Percentiles rank a stretch among this genome's conserved stretches.
phyloP scores from a whole-genome alignment of 2,113 vertebrate genomes.

The Albula glossodonta region DNA sequence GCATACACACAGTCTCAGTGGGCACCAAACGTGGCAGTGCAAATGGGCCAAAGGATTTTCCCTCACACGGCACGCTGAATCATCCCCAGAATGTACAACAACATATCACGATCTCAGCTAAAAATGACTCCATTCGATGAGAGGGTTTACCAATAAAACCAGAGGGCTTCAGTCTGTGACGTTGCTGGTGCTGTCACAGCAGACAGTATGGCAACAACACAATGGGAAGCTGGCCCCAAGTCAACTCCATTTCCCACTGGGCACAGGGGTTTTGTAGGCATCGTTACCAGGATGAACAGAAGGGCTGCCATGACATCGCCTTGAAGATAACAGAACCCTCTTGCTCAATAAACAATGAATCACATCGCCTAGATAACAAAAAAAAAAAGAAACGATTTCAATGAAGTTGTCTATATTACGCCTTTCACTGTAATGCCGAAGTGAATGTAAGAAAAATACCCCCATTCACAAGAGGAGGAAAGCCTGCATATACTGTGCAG shows the following conservation, averaged over 20 bases:
- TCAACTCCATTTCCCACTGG: not conserved
- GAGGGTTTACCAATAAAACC: not conserved
- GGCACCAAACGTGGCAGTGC: not conserved
- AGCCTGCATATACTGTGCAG: not conserved
- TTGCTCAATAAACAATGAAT: not conserved
- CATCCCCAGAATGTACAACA: not conserved
- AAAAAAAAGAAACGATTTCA: not conserved
- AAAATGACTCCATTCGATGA: not conserved
- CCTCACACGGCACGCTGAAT: not conserved
- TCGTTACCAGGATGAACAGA: not conserved
- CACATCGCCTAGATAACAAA: not conserved
- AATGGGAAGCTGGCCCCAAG: not conserved
- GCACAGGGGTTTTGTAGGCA: not conserved
- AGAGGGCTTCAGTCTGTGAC: not conserved
- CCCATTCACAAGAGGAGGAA: not conserved
- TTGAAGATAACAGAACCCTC: not conserved
- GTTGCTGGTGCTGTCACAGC: not conserved
- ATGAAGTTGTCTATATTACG: not conserved
- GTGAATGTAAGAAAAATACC: not conserved
- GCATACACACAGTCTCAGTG: too few species aligned
- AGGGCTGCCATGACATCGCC: not conserved
- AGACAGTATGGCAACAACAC: not conserved
- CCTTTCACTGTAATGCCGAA: not conserved
- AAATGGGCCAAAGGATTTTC: not conserved
- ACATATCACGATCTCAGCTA: not conserved